Base-by-base conservation (phyloP, 1,140 invertebrate genomes). In the Drosophila pseudoobscura region DNA sequence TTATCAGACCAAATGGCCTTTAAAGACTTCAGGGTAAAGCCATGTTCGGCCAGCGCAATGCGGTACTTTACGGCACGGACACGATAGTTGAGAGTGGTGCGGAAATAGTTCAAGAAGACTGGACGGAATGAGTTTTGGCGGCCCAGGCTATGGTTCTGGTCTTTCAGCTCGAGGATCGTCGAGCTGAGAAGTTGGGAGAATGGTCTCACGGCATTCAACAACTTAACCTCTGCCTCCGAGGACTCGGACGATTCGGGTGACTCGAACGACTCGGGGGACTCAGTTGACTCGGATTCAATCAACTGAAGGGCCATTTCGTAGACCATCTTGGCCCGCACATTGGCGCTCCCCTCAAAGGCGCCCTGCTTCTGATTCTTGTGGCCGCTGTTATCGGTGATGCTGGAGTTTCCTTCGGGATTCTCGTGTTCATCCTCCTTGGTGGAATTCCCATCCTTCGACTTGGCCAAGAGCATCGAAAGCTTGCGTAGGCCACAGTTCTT, bases 401-500 rank as follows among this genome's bases (percentile, higher is more conserved):
- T 58, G 43, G 39, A 43, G 54, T 35, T 63, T 35, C 11, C 63
- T 8, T 43, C 73, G 35, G 26, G 64, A 9, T 45, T 66, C 43
- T 76, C 63, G 11, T 57, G 41, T 13, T 55, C 31, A 47, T 71
- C 75, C 17, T 79, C 83, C 39, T 54, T 75, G 22, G n/a, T 53
- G 47, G 43, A 66, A 11, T 71, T 73, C 6, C 75, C 75, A 44
- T 93, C 92, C 66, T 95, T 95, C 44, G 93, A 93, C 65, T 95
- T 93, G n/a, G 96, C 89, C 17, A 96, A 87, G 6, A 95, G 93
- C 61, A 93, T 93, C 0, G 94, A 93, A 44, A 96, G 92, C 46
- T 94, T 94, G 41, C 94, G 92, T 45, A 97, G 92, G 7, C 94
- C 94, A 68, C 95, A 95, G 7, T 94, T 94, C 76, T 94, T 94